Evolutionary conservation across 2,888 invertebrate species (phyloP), one percentile per base, ranked within the genome.

Genomic region (Drosophila anceps): DNA sequence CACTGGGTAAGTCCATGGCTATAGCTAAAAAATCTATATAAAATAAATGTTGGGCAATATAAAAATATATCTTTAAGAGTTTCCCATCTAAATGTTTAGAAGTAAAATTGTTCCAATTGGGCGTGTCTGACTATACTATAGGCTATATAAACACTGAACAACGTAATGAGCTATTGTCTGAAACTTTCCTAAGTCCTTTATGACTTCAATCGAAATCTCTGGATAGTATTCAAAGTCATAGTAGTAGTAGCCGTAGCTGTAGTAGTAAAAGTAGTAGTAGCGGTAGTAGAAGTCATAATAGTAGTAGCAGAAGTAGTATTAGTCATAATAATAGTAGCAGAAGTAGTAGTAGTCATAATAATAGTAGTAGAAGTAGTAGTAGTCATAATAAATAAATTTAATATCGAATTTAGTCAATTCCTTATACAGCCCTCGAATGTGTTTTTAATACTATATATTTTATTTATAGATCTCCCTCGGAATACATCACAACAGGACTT

Each of bases 401-500:
- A n/a, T n/a, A n/a, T n/a, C n/a, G n/a, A n/a, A n/a, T 24, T 24
- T 24, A 24, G 24, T 24, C 24, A 24, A 24, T 24, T 24, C 24
- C 24, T 24, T 24, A 24, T 24, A 24, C 24, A 24, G 24, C 4
- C n/a, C 12, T 18, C 41, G 18, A 5, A 41, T 20, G 5, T 43
- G 5, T 5, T 44, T 8, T 9, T 4, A 24, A 27, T 15, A 15
- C 15, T 27, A 15, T 15, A 20, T 43, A 13, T 31, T 18, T 24
- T 27, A 8, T 18, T 39, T 61, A 6, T n/a, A 88, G 96, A 96
- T 95, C 95, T 96, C 90, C 96, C 96, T 79, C 94, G 95, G 93
- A 96, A 96, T 77, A 96, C 96, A 73, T 95, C 96, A 70, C 96
- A 96, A 92, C 96, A 96, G 93, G 96, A 96, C 93, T 95, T 88